Percentiles rank a stretch among this genome's conserved stretches.
These are phyloP conservation scores for Apteryx mantelli DNA, from an alignment of 2,113 vertebrate genomes.

Conservation along the genomic window DNA sequence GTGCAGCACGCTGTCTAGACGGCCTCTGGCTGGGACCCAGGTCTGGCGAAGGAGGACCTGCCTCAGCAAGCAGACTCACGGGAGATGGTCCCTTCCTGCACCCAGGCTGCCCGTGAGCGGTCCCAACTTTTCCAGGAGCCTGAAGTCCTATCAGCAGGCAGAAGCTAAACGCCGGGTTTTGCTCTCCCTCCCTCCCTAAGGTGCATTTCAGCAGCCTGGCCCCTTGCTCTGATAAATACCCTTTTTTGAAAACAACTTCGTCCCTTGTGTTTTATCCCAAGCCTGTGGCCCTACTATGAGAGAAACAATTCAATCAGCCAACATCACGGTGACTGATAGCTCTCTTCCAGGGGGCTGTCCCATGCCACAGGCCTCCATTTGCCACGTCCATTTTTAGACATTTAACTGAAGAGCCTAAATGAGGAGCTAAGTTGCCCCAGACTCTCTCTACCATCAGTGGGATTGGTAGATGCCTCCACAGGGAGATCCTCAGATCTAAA, in stretches of 20 bases:
- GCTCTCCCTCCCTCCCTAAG: fast-evolving
- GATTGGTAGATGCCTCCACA: neutral
- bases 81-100: no score
- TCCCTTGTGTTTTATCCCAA: neutral
- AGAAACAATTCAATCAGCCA: neutral
- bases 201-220: neutral
- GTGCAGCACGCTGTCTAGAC: constrained; percentile 15
- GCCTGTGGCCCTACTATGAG: no score
- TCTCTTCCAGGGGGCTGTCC: neutral
- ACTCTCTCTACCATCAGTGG: neutral
- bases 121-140: neutral
- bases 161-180: neutral
- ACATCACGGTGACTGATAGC: neutral
- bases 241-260: neutral
- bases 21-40: neutral
- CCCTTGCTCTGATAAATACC: neutral
- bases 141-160: fast-evolving
- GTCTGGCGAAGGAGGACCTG: neutral
- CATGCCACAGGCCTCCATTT: neutral
- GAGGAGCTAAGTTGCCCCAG: neutral
- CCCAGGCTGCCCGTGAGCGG: neutral
- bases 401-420: neutral
- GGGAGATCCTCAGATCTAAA: neutral
- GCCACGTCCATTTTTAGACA: neutral
- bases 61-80: neutral